Base-by-base conservation (phyloP, 2,113 vertebrate genomes). In the Nothobranchius kuhntae region DNA sequence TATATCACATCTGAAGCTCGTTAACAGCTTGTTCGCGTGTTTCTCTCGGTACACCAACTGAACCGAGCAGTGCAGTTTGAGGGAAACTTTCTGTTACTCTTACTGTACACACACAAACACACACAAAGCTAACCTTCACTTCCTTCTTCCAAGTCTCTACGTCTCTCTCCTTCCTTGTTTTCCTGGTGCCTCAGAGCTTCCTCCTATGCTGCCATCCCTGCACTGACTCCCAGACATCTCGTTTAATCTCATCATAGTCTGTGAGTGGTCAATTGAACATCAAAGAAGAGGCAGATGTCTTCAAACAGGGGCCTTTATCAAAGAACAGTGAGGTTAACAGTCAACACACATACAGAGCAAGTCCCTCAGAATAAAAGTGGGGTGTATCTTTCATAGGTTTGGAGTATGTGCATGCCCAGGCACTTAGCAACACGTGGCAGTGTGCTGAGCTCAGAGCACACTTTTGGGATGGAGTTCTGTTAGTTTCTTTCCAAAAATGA, bases 31-130 rank as follows among this genome's bases (percentile, higher is more conserved):
- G 21, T 58, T 71, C 15, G 2, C 57, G 77, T 59, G 53, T 62
- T 74, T 71, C 61, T 61, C 55, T 69, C 71, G 9, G 21, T 68
- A 64, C 53, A 55, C 65, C 63, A 42, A 64, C 73, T 63, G 68
- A 78, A 66, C 57, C 70, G 47, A 79, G 59, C 68, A 46, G 68
- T 83, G 72, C 54, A 68, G 71, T 65, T 65, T 56, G 42, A 52
- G 73, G 80, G 78, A 71, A 71, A 80, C 35, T 63, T 48, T 65
- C 64, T 35, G 21, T 45, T 15, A 45, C 36, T 57, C 30, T 54
- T 61, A 59, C 48, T 60, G 14, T 40, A 30, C 30, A 30, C 30
- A 30, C 10, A 47, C 50, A 30, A 3, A 30, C 30, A 30, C 57
- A 64, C 59, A 72, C 64, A 68, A n/a, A 73, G 14, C 46, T 13